Evolutionary conservation across 2,797 vertebrate genomes (phyloP), one percentile per base, ranked within the genome.

Genomic region (Sternotherus odoratus): DNA sequence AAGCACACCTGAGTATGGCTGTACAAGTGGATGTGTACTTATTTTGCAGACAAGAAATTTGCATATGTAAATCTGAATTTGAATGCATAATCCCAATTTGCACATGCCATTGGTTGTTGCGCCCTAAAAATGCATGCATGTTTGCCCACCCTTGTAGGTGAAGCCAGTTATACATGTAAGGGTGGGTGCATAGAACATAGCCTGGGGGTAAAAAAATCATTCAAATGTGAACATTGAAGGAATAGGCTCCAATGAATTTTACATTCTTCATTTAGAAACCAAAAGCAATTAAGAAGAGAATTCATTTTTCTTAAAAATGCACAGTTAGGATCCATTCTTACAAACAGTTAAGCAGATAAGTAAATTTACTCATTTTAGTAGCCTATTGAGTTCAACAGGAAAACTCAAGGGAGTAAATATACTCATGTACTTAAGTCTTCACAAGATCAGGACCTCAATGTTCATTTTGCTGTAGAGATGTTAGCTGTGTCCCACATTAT

Each of bases 11-110:
- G 90, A 90, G 86, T 51, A 48, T 57, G 1, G 0, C n/a, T 50
- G 36, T 79, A 89, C 24, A 75, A 48, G 15, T 48, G 26, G 28
- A 24, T 75, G 46, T 30, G 15, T 8, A 17, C 43, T 75, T 75
- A 12, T 89, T 94, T 90, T 82, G 78, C 77, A 79, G 86, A 56
- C 7, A 95, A 80, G 79, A 39, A 78, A 3, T 88, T 94, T 95
- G 33, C 66, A 93, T 92, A 87, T 74, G 36, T 30, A 90, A 91
- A 81, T 75, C 57, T 86, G 36, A 86, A 49, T 87, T 87, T 33
- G 79, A n/a, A 3, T 28, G 15, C 63, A 78, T 84, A 87, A 91
- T 72, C 36, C 84, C 0, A 72, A 87, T 90, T 93, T 94, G 48
- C 39, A 49, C 26, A 12, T 57, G 4, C 5, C 82, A 83, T 46